Evolutionary conservation across 2,797 vertebrate species (phyloP), one percentile per base, ranked within the genome.

Genomic region (Falco rusticolus): DNA sequence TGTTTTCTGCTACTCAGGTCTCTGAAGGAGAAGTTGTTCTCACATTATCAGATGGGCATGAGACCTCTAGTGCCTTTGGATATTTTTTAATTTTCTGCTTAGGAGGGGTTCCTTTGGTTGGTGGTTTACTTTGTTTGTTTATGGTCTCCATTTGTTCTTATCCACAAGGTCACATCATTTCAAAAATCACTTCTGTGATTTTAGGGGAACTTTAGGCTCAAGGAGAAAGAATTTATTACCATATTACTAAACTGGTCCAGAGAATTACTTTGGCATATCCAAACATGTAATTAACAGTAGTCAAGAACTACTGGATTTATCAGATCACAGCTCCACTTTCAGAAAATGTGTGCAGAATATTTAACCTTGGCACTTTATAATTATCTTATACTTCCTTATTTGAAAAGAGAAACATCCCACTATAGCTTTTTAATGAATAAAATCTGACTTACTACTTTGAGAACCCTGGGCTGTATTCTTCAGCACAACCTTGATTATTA

Each of bases 201-300:
- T 84, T 70, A 39, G 53, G n/a, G 17, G 16, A 64, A 82, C 60
- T 92, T 85, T 28, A 65, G n/a, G 48, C 77, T 87, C 59, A 90
- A 84, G 61, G 41, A 88, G 65, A 95, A 90, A 82, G 61, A 66
- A 80, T 63, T 82, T 72, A 69, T 59, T 83, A 72, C 64, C 65
- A 65, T 90, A 94, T 64, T 89, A 90, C 81, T 94, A 88, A 94
- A 94, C 20, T 28, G 16, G 47, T 87, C 89, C 87, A 74, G 83
- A 75, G 83, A 92, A 95, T 94, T 57, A 53, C 37, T 87, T 96
- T 81, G 77, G 43, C 18, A 4, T 87, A 69, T 51, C 64, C 65
- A 85, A 96, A 81, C 51, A 77, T 18, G 13, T 86, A 85, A 94
- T 91, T 96, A 96, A 41, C 29, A 41, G 41, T 69, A 86, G 79